A percentile compares a stretch with the other conserved stretches of the same genome.
Evolutionary conservation across 2,888 invertebrate genomes (phyloP).

Genomic region (Agrochola litura): DNA sequence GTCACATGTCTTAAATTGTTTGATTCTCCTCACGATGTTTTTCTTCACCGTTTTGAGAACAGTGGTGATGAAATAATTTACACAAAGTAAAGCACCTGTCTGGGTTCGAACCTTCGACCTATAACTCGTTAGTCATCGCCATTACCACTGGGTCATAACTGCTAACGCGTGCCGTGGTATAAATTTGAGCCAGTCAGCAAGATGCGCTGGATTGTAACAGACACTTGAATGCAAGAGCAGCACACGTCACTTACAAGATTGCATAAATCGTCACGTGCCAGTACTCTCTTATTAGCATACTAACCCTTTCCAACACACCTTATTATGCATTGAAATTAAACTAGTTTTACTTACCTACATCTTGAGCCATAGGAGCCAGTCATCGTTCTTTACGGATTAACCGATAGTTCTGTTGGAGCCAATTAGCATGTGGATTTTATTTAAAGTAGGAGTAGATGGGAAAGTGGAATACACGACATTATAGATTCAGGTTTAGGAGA

Average conservation of each 20-base stretch:
- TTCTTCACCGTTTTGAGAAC: too few relatives aligned
- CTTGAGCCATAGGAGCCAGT: slow-evolving; percentile 28
- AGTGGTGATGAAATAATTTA: too few relatives aligned
- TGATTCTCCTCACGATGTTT: too few relatives aligned
- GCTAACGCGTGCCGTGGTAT: neutral
- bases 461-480: slow-evolving; percentile 21
- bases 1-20: too few relatives aligned
- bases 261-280: slow-evolving; percentile 45
- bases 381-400: slow-evolving; percentile 38
- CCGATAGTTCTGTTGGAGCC: slow-evolving; percentile 3
- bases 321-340: slow-evolving; percentile 60
- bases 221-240: slow-evolving; percentile 1
- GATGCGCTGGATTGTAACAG: neutral
- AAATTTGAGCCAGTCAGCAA: neutral
- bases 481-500: too few relatives aligned
- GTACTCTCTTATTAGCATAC: slow-evolving; percentile 50
- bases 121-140: too few relatives aligned
- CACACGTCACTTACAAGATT: slow-evolving; percentile 24
- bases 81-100: too few relatives aligned
- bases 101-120: too few relatives aligned
- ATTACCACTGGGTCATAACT: too few relatives aligned
- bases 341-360: slow-evolving; percentile 42
- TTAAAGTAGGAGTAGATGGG: neutral
- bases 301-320: slow-evolving; percentile 58
- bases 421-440: slow-evolving; percentile 40